Evolutionary conservation across 2,797 vertebrate species (phyloP).

Genomic region (Sebastes trivittatus): DNA sequence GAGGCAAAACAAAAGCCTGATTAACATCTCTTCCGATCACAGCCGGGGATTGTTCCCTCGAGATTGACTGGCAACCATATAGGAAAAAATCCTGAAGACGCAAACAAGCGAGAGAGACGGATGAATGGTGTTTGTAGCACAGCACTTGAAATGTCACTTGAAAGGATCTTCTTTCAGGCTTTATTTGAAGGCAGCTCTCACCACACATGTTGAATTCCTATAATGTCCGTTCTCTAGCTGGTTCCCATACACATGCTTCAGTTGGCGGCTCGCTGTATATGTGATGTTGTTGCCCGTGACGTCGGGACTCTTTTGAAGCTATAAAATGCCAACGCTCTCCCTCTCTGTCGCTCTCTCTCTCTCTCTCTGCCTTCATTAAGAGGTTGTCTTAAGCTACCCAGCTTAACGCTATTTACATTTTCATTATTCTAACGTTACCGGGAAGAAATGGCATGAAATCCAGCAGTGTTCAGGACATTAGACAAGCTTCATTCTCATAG

Average conservation of each 20-base stretch:
- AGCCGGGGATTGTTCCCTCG: constrained; percentile 15
- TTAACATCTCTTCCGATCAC: constrained; percentile 39
- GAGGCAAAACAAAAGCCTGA: constrained; percentile 30
- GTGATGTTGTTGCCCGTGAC: constrained; percentile 50
- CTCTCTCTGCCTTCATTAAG: constrained; percentile 75
- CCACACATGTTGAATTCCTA: constrained; percentile 49
- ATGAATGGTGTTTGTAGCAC: constrained; percentile 45
- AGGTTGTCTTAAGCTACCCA: constrained; percentile 80
- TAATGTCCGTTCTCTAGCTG: constrained; percentile 34
- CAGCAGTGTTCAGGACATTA: constrained; percentile 81
- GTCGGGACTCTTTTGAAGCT: constrained; percentile 57
- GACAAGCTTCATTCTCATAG: constrained; percentile 82
- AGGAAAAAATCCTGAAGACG: constrained; percentile 24
- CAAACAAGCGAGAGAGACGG: constrained; percentile 3
- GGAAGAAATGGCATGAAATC: constrained; percentile 82
- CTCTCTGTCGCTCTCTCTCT: constrained; percentile 20
- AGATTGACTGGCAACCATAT: constrained; percentile 39
- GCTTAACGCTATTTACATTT: constrained; percentile 85
- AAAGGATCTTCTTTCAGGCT: constrained; percentile 48
- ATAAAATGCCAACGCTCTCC: constrained; percentile 49
- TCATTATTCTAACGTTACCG: constrained; percentile 80
- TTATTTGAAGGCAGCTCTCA: constrained; percentile 47
- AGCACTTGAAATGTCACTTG: constrained; percentile 47
- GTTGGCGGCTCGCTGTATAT: constrained; percentile 41
- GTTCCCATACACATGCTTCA: constrained; percentile 60